Conservation (phyloP, 2,797 vertebrate species). For the Leptodactylus fallax region DNA sequence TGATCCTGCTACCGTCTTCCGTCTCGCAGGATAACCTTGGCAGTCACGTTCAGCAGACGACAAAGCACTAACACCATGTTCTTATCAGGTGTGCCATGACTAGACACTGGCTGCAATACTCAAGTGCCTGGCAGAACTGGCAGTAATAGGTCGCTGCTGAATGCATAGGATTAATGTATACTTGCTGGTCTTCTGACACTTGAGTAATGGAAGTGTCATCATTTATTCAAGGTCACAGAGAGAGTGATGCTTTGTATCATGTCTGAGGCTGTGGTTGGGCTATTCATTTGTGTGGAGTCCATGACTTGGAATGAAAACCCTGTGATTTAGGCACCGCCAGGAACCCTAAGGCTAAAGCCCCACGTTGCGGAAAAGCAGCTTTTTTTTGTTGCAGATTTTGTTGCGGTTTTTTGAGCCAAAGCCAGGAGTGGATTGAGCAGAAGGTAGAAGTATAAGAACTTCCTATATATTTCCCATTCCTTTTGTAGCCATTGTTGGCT, state of each 20-base stretch:
- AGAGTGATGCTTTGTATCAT: not conserved
- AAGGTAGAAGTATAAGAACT: too few relatives aligned
- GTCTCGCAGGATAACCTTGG: not conserved
- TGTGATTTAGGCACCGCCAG: too few relatives aligned
- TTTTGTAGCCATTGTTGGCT: too few relatives aligned
- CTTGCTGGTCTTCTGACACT: not conserved
- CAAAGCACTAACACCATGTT: not conserved
- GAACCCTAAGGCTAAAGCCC: too few relatives aligned
- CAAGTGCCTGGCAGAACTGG: not conserved
- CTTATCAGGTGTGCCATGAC: not conserved
- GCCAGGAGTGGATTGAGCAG: too few relatives aligned
- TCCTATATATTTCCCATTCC: too few relatives aligned
- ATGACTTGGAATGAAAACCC: not conserved
- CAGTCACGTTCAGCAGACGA: not conserved
- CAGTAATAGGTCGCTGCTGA: not conserved
- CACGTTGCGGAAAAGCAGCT: too few relatives aligned
- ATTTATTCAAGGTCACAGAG: slow-evolving; percentile 24
- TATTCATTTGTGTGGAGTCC: not conserved
- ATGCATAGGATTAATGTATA: not conserved
- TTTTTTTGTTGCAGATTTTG: too few relatives aligned
- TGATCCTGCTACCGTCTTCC: not conserved
- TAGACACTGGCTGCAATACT: not conserved
- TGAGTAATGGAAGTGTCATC: not conserved
- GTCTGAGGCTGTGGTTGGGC: not conserved
- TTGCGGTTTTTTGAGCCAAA: too few relatives aligned